These are phyloP conservation scores for Agriopis marginaria DNA, from an alignment of 2,888 invertebrate genomes.

Conservation along the genomic window DNA sequence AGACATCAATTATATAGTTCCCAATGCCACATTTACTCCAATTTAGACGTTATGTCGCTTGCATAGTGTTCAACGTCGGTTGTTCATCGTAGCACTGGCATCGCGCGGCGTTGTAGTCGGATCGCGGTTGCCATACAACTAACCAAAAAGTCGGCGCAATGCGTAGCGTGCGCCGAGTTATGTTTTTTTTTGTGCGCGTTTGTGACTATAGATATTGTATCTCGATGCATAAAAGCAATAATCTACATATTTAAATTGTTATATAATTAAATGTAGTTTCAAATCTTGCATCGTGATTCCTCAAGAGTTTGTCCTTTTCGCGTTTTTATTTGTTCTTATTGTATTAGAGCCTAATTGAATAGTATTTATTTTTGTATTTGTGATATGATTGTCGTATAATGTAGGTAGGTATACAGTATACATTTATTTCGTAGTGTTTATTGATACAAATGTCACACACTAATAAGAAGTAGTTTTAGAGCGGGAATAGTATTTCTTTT, in stretches of 20 bases:
- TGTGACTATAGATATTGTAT: no score
- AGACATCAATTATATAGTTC: no score
- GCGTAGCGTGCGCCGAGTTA: no score
- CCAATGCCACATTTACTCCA: no score
- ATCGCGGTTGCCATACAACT: no score
- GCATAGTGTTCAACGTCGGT: no score
- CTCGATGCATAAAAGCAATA: constrained; percentile 1
- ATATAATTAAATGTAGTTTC: not conserved
- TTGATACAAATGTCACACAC: constrained; percentile 21
- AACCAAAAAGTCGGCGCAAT: no score
- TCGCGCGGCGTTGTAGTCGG: no score
- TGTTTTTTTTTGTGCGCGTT: no score
- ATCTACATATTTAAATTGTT: not conserved
- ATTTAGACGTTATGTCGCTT: no score
- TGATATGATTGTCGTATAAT: constrained; percentile 19
- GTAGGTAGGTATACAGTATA: not conserved
- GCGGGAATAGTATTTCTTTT: not conserved
- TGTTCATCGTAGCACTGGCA: no score
- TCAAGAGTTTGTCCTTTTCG: not conserved
- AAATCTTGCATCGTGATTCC: not conserved
- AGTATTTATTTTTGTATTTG: constrained; percentile 29
- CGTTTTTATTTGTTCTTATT: not conserved
- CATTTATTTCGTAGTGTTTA: constrained; percentile 9
- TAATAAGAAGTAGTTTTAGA: constrained; percentile 9
- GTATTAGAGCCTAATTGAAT: constrained; percentile 9